A percentile compares a stretch with the other conserved stretches of the same genome.
phyloP scores from a whole-genome alignment of 1,140 invertebrate genomes.

The Frieseomelitta varia region DNA sequence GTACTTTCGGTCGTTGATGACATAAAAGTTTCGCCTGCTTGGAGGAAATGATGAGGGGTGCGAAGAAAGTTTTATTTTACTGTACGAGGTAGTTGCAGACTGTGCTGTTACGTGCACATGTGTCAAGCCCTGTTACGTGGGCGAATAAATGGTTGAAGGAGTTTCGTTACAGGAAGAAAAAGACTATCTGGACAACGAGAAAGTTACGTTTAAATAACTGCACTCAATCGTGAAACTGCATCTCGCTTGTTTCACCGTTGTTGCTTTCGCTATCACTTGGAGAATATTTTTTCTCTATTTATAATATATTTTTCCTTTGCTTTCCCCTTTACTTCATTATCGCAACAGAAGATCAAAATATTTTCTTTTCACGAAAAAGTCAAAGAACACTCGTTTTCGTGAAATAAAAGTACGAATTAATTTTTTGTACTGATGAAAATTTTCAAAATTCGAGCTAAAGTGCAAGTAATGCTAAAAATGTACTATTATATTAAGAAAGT shows the following conservation, averaged over 20 bases:
- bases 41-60: too few species aligned
- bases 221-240: slow-evolving; percentile 10
- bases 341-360: neutral
- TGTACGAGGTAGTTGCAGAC: neutral
- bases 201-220: slow-evolving; percentile 63
- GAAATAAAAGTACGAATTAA: neutral
- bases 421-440: neutral
- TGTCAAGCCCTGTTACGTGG: slow-evolving; percentile 26
- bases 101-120: slow-evolving; percentile 35
- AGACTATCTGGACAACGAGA: slow-evolving; percentile 46
- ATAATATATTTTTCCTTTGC: neutral
- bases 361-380: neutral
- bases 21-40: neutral
- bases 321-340: neutral
- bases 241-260: slow-evolving; percentile 22
- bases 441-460: too few species aligned
- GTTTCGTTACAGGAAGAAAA: slow-evolving; percentile 64
- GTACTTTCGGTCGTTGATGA: neutral
- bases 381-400: neutral
- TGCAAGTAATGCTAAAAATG: neutral
- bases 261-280: neutral
- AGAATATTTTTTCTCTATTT: neutral
- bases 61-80: neutral
- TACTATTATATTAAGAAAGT: neutral
- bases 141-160: slow-evolving; percentile 19